These are phyloP conservation scores for Cotesia vestalis DNA, from an alignment of 1,140 invertebrate species.

Conservation along the genomic window DNA sequence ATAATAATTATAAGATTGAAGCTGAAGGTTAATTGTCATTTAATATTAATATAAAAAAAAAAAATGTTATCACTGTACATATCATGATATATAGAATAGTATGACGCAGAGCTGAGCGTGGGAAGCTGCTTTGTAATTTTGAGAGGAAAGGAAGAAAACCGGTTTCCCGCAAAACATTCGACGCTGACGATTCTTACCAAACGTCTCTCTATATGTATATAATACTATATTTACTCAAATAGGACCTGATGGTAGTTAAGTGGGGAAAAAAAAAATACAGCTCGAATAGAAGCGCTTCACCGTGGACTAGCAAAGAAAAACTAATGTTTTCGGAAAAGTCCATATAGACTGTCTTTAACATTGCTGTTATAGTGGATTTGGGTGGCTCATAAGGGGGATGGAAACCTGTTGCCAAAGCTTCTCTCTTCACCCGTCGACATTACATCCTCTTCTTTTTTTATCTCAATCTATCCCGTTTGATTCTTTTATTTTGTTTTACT, in stretches of 20 bases:
- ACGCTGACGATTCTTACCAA: slow-evolving; percentile 31
- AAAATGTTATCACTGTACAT: slow-evolving; percentile 8
- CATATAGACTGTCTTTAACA: slow-evolving; percentile 34
- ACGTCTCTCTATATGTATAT: not conserved
- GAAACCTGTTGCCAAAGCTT: slow-evolving; percentile 59
- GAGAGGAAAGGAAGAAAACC: slow-evolving; percentile 48
- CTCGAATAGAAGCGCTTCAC: not conserved
- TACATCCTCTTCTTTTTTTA: slow-evolving; percentile 16
- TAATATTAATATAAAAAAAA: not conserved
- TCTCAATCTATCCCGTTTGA: not conserved
- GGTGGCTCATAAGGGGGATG: slow-evolving; percentile 48
- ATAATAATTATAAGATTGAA: not conserved
- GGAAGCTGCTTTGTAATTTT: slow-evolving; percentile 44
- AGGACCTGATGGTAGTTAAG: not conserved
- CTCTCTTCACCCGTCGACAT: slow-evolving; percentile 30
- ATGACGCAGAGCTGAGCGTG: slow-evolving; percentile 40
- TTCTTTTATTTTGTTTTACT: slow-evolving; percentile 14
- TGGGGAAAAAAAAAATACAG: not conserved
- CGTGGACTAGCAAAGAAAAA: slow-evolving; percentile 38
- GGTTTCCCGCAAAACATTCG: slow-evolving; percentile 57
- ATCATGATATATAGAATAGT: slow-evolving; percentile 27
- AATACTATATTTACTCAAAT: no score
- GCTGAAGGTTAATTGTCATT: not conserved
- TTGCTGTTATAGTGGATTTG: slow-evolving; percentile 20
- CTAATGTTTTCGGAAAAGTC: slow-evolving; percentile 57